Evolutionary conservation across 2,113 vertebrate species (phyloP).

Genomic region (Stercorarius parasiticus): DNA sequence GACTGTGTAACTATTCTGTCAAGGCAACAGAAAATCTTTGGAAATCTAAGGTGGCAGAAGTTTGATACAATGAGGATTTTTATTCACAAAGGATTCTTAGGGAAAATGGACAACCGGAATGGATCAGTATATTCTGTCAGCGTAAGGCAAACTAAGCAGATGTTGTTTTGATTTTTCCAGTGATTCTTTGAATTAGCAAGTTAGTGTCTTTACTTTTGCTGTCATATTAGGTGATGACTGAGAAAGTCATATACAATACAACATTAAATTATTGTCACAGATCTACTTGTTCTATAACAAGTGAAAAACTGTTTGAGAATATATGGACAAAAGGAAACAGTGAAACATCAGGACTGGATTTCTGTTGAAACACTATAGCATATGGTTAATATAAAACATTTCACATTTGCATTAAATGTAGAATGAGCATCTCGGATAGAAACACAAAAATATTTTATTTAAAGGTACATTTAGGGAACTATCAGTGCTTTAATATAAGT

Average conservation of each 20-base stretch:
- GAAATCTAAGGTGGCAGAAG: neutral
- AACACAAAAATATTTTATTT: neutral
- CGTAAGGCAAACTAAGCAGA: neutral
- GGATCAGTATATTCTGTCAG: neutral
- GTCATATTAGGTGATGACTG: neutral
- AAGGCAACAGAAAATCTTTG: constrained; percentile 7
- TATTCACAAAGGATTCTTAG: neutral
- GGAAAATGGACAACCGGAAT: neutral
- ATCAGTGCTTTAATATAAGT: neutral
- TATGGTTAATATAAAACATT: neutral
- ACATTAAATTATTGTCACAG: neutral
- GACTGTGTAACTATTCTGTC: constrained; percentile 35
- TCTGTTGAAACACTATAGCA: neutral
- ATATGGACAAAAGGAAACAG: neutral
- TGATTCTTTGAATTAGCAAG: constrained; percentile 27
- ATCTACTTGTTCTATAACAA: neutral
- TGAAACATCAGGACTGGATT: neutral
- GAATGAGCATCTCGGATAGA: neutral
- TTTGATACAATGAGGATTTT: neutral
- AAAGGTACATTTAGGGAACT: neutral
- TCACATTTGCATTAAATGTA: neutral
- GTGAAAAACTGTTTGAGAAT: neutral
- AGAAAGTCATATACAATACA: neutral
- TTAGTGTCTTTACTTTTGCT: neutral
- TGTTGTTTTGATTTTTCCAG: constrained; percentile 24